Evolutionary conservation across 2,797 vertebrate species (phyloP).

Genomic region (Lithobates pipiens): DNA sequence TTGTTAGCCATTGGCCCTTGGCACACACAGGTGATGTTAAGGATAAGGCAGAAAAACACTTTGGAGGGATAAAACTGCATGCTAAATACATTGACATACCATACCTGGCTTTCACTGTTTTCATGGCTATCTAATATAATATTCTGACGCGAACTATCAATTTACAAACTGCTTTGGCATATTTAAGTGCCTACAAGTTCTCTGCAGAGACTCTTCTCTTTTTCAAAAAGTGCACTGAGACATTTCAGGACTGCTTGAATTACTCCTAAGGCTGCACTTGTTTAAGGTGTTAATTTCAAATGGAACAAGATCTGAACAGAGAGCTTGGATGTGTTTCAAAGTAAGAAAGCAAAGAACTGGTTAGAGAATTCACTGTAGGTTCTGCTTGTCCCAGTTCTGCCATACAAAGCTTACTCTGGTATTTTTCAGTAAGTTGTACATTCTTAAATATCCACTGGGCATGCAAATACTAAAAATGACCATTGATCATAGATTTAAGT

Average conservation of each 20-base stretch:
- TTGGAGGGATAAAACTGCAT: conserved; percentile 39
- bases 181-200: conserved; percentile 57
- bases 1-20: background rate
- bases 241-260: conserved; percentile 62
- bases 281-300: conserved; percentile 63
- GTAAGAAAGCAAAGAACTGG: conserved; percentile 59
- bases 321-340: conserved; percentile 59
- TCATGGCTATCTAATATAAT: conserved; percentile 58
- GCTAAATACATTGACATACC: conserved; percentile 44
- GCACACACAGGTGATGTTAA: background rate
- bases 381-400: conserved; percentile 51
- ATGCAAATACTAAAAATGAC: conserved; percentile 16
- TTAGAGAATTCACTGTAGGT: conserved; percentile 56
- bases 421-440: conserved; percentile 49
- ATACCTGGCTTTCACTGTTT: conserved; percentile 53
- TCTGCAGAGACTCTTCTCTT: conserved; percentile 60
- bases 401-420: conserved; percentile 32
- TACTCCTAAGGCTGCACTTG: conserved; percentile 62
- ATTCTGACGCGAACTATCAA: conserved; percentile 57
- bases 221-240: conserved; percentile 57
- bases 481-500: conserved; percentile 9
- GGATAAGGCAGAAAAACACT: conserved; percentile 44
- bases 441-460: conserved; percentile 22
- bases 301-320: conserved; percentile 61
- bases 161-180: conserved; percentile 55